Evolutionary conservation across 2,797 vertebrate species (phyloP), one percentile per base, ranked within the genome.

Genomic region (Muscicapa striata): DNA sequence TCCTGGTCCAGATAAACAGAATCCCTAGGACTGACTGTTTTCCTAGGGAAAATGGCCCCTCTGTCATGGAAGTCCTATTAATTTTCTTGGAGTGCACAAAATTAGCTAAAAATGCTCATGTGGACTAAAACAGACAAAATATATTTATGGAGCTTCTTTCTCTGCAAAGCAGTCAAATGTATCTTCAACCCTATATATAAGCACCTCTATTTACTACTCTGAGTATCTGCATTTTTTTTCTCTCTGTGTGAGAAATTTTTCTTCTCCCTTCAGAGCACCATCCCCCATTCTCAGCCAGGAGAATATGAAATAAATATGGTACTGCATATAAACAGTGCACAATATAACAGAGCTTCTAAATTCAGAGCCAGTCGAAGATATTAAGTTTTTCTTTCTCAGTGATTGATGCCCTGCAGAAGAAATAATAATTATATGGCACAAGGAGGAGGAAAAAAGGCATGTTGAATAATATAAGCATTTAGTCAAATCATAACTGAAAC

Each of bases 321-420:
- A 43, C 58, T n/a, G 73, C 75, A 72, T 49, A 78, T 83, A 89
- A 89, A 91, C 76, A 80, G 57, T 30, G 46, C 30, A 78, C 40
- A 95, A 32, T 16, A 24, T 62, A 75, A 68, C 22, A 78, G 15
- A 89, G 34, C n/a, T 87, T 54, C 68, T 72, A 78, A 94, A 95
- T 89, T 92, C 91, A 85, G 63, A 94, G 41, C 91, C 34, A 80
- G 84, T 6, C 0, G 0, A 83, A 95, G 87, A 84, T 52, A 94
- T 1, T 27, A 87, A 85, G 51, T 77, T 93, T 95, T 85, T 52
- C 54, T 59, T 83, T 90, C 85, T 83, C 70, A 66, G 40, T 94
- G 93, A 96, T 85, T 92, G 89, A 95, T 96, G 91, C 40, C 79
- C 91, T 86, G 82, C 62, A 84, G 62, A 95, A 96, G 79, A 92